Evolutionary conservation across 2,797 vertebrate species (phyloP), one percentile per base, ranked within the genome.

Genomic region (Catostomus latipinnis): DNA sequence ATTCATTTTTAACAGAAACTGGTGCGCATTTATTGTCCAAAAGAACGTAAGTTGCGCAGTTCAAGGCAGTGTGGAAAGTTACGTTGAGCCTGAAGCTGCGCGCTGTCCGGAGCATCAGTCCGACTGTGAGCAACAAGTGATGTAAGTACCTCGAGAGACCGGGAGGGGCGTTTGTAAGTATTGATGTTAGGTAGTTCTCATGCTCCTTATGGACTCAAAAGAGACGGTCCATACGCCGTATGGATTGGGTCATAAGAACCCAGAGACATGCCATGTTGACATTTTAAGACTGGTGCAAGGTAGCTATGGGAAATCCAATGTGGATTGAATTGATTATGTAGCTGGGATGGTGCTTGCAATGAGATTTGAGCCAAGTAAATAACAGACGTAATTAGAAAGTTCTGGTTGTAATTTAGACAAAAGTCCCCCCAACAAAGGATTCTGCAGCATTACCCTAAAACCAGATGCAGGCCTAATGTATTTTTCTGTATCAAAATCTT

Each of bases 31-130:
- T 90, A 94, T 99, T 16, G 96, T 98, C 88, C 96, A 94, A 85
- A 98, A 90, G 93, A 98, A 98, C 85, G 96, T 98, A 89, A 99
- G 94, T 90, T 99, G 97, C 86, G 91, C 96, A 0, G 97, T 99
- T 88, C 94, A 95, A 89, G 96, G 95, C 80, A 93, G 95, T 81
- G 93, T 95, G 58, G 96, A 97, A 91, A 96, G 94, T 86, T 96
- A 93, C 88, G 91, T 95, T 87, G 95, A 96, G 88, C 94, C 97
- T 67, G 94, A 96, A 82, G 92, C 95, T 90, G 94, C 90, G 86
- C 92, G 91, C 67, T 95, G 94, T 87, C 94, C 94, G 8, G 67
- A 84, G 63, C 92, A 93, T 88, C 95, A 95, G 86, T 93, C 92
- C 3, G 92, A 95, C 91, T 99, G 98, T 89, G 94, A 95, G 84